Percentiles rank a stretch among this genome's conserved stretches.
Evolutionary conservation across 2,888 invertebrate species (phyloP).

Genomic region (Antheraea yamamai): DNA sequence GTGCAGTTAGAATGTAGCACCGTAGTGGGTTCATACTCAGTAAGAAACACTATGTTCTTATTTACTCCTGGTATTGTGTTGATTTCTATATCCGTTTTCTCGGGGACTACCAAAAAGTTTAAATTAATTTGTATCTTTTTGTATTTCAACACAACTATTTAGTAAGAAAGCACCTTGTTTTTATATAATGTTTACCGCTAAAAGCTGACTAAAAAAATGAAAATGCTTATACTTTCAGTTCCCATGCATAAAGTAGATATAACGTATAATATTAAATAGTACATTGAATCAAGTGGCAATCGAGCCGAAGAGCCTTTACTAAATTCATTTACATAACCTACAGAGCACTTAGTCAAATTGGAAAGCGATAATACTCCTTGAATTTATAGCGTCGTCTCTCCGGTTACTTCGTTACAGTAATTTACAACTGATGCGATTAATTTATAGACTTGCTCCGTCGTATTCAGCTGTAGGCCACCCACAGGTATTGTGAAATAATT

Average conservation of each 20-base stretch:
- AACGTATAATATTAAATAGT: not conserved
- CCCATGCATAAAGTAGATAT: not conserved
- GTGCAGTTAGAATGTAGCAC: not conserved
- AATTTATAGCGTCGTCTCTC: constrained; percentile 17
- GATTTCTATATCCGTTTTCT: not conserved
- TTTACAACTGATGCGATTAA: constrained; percentile 13
- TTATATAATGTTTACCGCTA: too few species aligned
- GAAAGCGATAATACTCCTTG: constrained; percentile 8
- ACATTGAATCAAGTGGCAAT: not conserved
- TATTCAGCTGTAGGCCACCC: not conserved
- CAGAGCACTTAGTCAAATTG: constrained; percentile 21
- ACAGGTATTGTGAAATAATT: not conserved
- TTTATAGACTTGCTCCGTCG: not conserved
- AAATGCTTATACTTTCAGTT: too few species aligned
- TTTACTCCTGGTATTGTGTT: not conserved
- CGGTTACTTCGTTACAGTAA: constrained; percentile 1
- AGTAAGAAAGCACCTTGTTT: too few species aligned
- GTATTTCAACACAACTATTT: too few species aligned
- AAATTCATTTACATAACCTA: constrained; percentile 14
- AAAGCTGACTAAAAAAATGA: too few species aligned
- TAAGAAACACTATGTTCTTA: not conserved
- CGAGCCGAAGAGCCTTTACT: not conserved
- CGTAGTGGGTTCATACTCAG: not conserved
- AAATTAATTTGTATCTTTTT: not conserved
- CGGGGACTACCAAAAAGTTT: not conserved